Percentiles rank a stretch among this genome's conserved stretches.
These are phyloP conservation scores for Phenacoccus solenopsis DNA, from an alignment of 1,140 invertebrate genomes.

Conservation along the genomic window DNA sequence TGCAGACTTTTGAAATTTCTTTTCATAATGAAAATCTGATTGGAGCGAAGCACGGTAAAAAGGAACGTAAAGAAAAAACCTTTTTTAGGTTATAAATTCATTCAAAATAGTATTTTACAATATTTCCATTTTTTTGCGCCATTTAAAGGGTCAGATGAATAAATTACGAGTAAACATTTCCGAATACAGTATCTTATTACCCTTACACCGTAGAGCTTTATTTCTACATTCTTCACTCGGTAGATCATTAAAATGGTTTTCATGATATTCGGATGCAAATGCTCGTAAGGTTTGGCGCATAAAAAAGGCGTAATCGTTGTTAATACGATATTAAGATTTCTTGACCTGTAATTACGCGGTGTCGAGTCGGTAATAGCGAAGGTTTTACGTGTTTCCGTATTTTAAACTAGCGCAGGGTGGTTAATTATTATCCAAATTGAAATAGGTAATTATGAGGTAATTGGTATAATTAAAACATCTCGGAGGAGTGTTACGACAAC, in stretches of 20 bases:
- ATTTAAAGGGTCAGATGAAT: constrained; percentile 2
- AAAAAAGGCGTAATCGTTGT: neutral
- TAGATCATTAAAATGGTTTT: neutral
- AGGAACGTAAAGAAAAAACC: neutral
- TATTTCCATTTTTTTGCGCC: constrained; percentile 1
- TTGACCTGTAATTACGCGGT: neutral
- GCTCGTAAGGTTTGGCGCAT: neutral
- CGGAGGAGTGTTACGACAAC: too few species aligned
- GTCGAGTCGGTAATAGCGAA: neutral
- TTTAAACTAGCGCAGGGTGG: neutral
- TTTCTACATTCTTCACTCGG: neutral
- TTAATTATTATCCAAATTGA: neutral
- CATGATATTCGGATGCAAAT: neutral
- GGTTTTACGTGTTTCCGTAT: neutral
- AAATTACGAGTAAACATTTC: constrained; percentile 3
- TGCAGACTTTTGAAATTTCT: neutral
- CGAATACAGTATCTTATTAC: neutral
- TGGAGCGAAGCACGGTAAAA: neutral
- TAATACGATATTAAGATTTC: constrained; percentile 3
- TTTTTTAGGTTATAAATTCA: neutral
- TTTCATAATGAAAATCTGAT: constrained; percentile 3
- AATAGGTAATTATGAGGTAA: neutral
- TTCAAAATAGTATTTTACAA: neutral
- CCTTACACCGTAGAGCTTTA: neutral
- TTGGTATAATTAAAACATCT: neutral